Evolutionary conservation across 2,797 vertebrate genomes (phyloP).

Genomic region (Myotis vivesi): DNA sequence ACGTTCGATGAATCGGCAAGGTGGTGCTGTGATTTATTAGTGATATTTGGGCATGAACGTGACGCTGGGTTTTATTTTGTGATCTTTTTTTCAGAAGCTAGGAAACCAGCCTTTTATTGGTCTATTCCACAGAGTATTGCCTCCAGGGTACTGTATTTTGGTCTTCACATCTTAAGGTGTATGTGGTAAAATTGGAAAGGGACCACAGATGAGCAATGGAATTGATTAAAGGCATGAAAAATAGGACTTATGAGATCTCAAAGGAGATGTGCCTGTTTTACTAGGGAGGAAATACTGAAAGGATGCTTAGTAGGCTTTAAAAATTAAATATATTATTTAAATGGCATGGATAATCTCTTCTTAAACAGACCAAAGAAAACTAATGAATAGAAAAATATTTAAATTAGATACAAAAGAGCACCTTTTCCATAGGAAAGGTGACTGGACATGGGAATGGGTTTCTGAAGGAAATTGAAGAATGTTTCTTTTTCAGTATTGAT

Average conservation of each 20-base stretch:
- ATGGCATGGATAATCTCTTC: neutral
- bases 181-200: conserved; percentile 61
- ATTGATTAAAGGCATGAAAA: conserved; percentile 59
- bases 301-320: conserved; percentile 7
- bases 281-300: neutral
- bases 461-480: neutral
- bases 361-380: conserved; percentile 19
- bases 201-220: conserved; percentile 38
- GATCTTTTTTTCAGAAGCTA: conserved; percentile 21
- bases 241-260: conserved; percentile 10
- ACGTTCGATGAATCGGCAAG: neutral
- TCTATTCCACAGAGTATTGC: conserved; percentile 30
- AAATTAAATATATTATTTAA: conserved; percentile 58
- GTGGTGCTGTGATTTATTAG: neutral
- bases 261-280: conserved; percentile 32
- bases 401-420: conserved; percentile 18
- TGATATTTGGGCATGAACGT: conserved; percentile 18
- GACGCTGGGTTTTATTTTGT: conserved; percentile 44
- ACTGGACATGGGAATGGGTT: neutral
- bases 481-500: neutral
- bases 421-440: neutral
- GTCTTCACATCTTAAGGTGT: conserved; percentile 22
- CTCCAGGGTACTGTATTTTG: neutral
- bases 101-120: conserved; percentile 40
- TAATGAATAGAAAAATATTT: conserved; percentile 22